Evolutionary conservation across 2,888 invertebrate species (phyloP), one percentile per base, ranked within the genome.

Genomic region (Margaritifera margaritifera): DNA sequence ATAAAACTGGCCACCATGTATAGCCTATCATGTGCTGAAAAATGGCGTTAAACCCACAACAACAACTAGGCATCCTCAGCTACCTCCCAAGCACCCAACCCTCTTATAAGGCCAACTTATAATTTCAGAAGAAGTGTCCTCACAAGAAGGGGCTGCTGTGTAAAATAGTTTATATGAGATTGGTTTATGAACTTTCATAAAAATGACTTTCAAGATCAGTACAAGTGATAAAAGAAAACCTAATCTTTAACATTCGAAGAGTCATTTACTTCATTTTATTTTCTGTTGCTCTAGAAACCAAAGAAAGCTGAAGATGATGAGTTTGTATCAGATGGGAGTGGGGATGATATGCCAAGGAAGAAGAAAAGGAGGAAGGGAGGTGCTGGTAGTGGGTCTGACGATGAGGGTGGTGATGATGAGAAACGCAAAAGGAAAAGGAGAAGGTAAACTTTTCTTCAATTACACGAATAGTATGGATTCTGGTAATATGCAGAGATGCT

Each of bases 321-420:
- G 59, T 84, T 86, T 61, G 55, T 86, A 56, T 84, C 84, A 6
- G 87, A 88, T 61, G 78, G 75, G 27, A 84, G 85, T 80, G 82
- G 84, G 58, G 82, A 88, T 74, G 88, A 87, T 8, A 66, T 79
- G 61, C 84, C 84, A 0, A 68, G 74, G 27, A 82, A 75, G 76
- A 84, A 80, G 67, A 85, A 80, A 72, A 82, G 83, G 81, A 82
- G 82, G 77, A 71, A 79, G 57, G 83, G 87, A 53, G 65, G 54
- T 6, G 20, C 81, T 83, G 68, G 89, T 89, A 73, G 74, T 92
- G 56, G 92, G 92, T 66, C 93, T 93, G 77, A 90, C 84, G 78
- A 67, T 25, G 80, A 77, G 15, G 75, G 71, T 27, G 84, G 80
- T 6, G 85, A 84, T 5, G 84, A 84, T 6, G 84, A 80, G 6